Evolutionary conservation across 2,797 vertebrate genomes (phyloP).

Genomic region (Apogon hyalosoma): DNA sequence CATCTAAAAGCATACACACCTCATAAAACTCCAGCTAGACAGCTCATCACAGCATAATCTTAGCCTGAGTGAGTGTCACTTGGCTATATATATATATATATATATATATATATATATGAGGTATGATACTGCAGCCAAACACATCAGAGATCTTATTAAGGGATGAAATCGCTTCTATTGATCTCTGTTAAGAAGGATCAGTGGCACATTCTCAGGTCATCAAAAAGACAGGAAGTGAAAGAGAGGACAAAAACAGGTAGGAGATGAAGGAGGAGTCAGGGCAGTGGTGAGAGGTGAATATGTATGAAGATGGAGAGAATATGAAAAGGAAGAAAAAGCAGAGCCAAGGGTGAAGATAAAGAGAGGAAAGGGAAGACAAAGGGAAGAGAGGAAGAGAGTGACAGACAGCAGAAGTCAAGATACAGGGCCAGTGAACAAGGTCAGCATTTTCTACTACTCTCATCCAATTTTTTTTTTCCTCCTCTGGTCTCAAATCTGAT

Average conservation of each 20-base stretch:
- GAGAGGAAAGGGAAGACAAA: slow-evolving; percentile 45
- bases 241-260: slow-evolving; percentile 31
- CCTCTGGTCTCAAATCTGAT: slow-evolving; percentile 85
- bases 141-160: slow-evolving; percentile 80
- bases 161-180: slow-evolving; percentile 83
- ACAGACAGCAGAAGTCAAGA: slow-evolving; percentile 53
- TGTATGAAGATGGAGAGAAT: slow-evolving; percentile 49
- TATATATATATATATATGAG: slow-evolving; percentile 68
- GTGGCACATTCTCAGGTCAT: slow-evolving; percentile 38
- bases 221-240: slow-evolving; percentile 39
- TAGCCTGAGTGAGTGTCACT: slow-evolving; percentile 44
- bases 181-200: slow-evolving; percentile 84
- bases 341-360: slow-evolving; percentile 40
- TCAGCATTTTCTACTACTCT: slow-evolving; percentile 85
- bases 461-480: slow-evolving; percentile 69
- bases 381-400: slow-evolving; percentile 51
- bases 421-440: slow-evolving; percentile 70
- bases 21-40: slow-evolving; percentile 32
- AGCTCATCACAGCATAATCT: slow-evolving; percentile 57
- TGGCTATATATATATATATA: slow-evolving; percentile 52
- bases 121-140: slow-evolving; percentile 58
- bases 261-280: slow-evolving; percentile 35
- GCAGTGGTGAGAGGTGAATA: slow-evolving; percentile 46
- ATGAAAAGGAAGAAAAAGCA: slow-evolving; percentile 34
- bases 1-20: slow-evolving; percentile 6